These are phyloP conservation scores for Macquaria australasica DNA, from an alignment of 2,113 vertebrate genomes.

Conservation along the genomic window DNA sequence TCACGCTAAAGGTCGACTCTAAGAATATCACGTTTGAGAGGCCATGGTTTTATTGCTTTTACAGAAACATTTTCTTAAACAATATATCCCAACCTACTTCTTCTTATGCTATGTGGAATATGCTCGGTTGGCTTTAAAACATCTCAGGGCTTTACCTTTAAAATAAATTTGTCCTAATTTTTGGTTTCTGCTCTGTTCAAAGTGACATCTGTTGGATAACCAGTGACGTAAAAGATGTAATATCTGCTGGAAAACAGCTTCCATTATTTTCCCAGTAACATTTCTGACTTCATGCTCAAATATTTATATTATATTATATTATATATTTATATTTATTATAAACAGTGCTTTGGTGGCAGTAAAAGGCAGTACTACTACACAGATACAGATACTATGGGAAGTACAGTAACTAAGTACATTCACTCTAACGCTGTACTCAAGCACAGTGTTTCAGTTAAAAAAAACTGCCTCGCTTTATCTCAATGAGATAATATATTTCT, in stretches of 20 bases:
- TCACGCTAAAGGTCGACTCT: conserved; percentile 25
- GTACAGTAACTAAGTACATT: too few relatives aligned
- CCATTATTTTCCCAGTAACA: background rate
- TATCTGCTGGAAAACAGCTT: background rate
- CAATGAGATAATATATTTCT: background rate
- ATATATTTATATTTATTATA: too few relatives aligned
- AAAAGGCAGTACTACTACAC: background rate
- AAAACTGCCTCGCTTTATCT: background rate
- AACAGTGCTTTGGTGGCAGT: background rate
- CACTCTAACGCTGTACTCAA: too few relatives aligned
- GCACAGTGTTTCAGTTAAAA: background rate
- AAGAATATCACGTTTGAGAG: conserved; percentile 30
- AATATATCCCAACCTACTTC: background rate
- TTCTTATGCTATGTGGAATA: background rate
- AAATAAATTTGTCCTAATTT: background rate
- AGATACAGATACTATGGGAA: too few relatives aligned
- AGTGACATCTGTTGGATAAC: background rate
- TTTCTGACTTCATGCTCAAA: conserved; percentile 5
- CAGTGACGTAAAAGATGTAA: background rate
- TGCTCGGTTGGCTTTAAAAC: background rate
- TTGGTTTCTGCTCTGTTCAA: background rate
- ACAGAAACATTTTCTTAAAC: background rate
- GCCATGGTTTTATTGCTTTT: background rate
- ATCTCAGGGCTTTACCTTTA: background rate
- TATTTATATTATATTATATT: too few relatives aligned